Percentiles rank a stretch among this genome's conserved stretches.
phyloP scores from a whole-genome alignment of 2,113 vertebrate species.

The Xenopus tropicalis region UCB_Xtro_10.0 CM004443.2:114024501-114025000 shows the following conservation, averaged over 20 bases:
- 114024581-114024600: constrained; percentile 8
- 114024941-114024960: no score
- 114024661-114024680: neutral
- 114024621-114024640: constrained; percentile 52
- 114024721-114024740: neutral
- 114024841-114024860: neutral
- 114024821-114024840: neutral
- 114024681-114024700: constrained; percentile 9
- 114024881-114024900: neutral
- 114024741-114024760: neutral
- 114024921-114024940: no score
- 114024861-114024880: neutral
- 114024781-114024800: no score
- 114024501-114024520: no score
- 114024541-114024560: neutral
- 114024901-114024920: neutral
- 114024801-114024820: neutral
- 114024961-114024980: no score
- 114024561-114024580: neutral
- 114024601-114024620: constrained; percentile 12
- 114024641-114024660: constrained; percentile 25
- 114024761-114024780: neutral
- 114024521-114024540: no score
- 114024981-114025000: no score
- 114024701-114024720: constrained; percentile 3